These are phyloP conservation scores for Leptinotarsa undecemlineata DNA, from an alignment of 1,140 invertebrate genomes.

Conservation along the genomic window DNA sequence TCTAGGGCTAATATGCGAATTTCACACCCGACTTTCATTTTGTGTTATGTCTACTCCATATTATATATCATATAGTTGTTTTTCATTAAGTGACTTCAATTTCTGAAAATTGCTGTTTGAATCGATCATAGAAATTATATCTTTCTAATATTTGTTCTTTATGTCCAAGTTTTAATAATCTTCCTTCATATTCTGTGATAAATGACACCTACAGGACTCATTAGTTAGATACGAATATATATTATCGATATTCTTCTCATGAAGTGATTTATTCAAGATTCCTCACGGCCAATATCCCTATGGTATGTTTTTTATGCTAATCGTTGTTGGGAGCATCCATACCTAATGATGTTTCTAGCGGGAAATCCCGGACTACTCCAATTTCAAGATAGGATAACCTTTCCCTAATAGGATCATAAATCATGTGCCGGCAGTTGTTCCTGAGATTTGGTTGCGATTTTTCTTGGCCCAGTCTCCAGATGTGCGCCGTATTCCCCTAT, in stretches of 20 bases:
- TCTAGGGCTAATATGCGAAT: too few relatives aligned
- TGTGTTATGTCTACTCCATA: too few relatives aligned
- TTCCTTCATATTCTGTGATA: not conserved
- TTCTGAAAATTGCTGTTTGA: too few relatives aligned
- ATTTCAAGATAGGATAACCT: slow-evolving; percentile 16
- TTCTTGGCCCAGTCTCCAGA: slow-evolving; percentile 3
- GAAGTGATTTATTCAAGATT: slow-evolving; percentile 11
- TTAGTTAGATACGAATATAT: not conserved
- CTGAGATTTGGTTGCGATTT: slow-evolving; percentile 23
- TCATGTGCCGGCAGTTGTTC: slow-evolving; percentile 17
- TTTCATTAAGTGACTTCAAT: too few relatives aligned
- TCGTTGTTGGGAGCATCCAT: slow-evolving; percentile 13
- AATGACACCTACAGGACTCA: not conserved
- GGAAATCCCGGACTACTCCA: slow-evolving; percentile 6
- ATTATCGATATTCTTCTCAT: not conserved
- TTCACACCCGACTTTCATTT: too few relatives aligned
- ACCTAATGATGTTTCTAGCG: slow-evolving; percentile 10
- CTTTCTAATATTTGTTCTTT: too few relatives aligned
- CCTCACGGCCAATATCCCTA: slow-evolving; percentile 9
- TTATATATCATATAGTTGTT: too few relatives aligned
- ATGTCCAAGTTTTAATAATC: too few relatives aligned
- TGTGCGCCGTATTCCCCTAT: not conserved
- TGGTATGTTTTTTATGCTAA: slow-evolving; percentile 21
- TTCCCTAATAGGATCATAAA: slow-evolving; percentile 22
- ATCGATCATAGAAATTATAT: too few relatives aligned